Conservation (phyloP, 2,888 invertebrate genomes). For the Napeogenes sylphis region DNA sequence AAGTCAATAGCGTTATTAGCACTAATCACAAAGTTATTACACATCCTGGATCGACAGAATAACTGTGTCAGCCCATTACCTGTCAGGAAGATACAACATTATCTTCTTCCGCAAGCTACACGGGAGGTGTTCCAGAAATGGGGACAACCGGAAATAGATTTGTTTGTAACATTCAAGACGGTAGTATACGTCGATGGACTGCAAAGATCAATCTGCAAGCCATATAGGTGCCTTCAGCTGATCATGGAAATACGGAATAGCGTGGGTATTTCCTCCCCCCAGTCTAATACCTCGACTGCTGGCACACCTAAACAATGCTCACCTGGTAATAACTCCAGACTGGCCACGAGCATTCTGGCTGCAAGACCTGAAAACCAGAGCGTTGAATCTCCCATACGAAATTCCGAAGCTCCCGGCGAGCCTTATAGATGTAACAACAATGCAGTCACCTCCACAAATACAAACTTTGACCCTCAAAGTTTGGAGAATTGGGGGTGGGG, state of each 20-base stretch:
- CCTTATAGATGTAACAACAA: slow-evolving; percentile 26
- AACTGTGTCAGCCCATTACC: slow-evolving; percentile 23
- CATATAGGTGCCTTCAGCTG: slow-evolving; percentile 20
- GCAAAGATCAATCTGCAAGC: slow-evolving; percentile 9
- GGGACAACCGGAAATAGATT: slow-evolving; percentile 28
- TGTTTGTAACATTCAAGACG: slow-evolving; percentile 26
- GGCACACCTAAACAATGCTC: slow-evolving; percentile 23
- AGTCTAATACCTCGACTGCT: slow-evolving; percentile 21
- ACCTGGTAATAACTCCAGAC: slow-evolving; percentile 13
- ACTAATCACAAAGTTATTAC: slow-evolving; percentile 7
- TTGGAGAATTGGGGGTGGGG: slow-evolving; percentile 31
- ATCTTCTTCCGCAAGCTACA: slow-evolving; percentile 21
- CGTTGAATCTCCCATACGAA: slow-evolving; percentile 10
- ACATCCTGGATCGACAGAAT: slow-evolving; percentile 15
- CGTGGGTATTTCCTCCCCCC: slow-evolving; percentile 27
- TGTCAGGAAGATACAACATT: slow-evolving; percentile 28
- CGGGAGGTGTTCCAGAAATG: slow-evolving; percentile 25
- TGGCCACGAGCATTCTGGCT: slow-evolving; percentile 24
- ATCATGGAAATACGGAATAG: slow-evolving; percentile 15
- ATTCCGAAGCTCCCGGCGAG: slow-evolving; percentile 18
- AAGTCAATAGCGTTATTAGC: slow-evolving; percentile 9
- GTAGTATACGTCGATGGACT: slow-evolving; percentile 22
- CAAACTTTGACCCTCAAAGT: slow-evolving; percentile 17
- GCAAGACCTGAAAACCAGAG: slow-evolving; percentile 16
- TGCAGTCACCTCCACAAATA: slow-evolving; percentile 14